Evolutionary conservation across 2,888 invertebrate genomes (phyloP).

Genomic region (Polietes domitor): DNA sequence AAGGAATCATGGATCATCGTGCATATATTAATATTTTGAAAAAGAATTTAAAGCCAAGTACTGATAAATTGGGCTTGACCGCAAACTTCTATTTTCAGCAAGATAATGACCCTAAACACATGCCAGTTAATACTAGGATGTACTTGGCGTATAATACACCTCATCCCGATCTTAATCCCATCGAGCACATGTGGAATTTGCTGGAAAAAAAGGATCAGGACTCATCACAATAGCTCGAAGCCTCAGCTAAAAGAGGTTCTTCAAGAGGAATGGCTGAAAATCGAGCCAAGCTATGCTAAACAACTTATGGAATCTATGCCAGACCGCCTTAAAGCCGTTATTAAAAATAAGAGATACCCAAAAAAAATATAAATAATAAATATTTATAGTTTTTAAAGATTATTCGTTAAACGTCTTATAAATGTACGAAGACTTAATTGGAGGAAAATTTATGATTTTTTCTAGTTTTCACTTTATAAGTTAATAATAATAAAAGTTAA

Average conservation of each 20-base stretch:
- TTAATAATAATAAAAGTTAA: too few species aligned
- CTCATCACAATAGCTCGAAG: too few species aligned
- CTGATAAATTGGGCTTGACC: neutral
- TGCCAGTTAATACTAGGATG: neutral
- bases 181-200: slow-evolving; percentile 34
- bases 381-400: too few species aligned
- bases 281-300: neutral
- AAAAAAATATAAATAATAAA: too few species aligned
- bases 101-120: neutral
- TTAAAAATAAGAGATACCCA: slow-evolving; percentile 3
- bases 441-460: too few species aligned
- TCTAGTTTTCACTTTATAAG: too few species aligned
- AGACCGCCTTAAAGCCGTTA: slow-evolving; percentile 31
- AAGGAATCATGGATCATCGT: neutral
- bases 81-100: neutral
- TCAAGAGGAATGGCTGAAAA: neutral
- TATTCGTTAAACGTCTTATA: too few species aligned
- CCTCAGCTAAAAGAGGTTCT: too few species aligned
- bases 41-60: neutral
- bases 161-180: too few species aligned
- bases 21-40: slow-evolving; percentile 28
- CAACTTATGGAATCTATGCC: too few species aligned
- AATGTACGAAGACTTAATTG: too few species aligned
- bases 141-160: too few species aligned
- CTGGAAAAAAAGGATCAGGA: slow-evolving; percentile 13